Base-by-base conservation (phyloP, 2,888 invertebrate species). In the Clivina fossor region DNA sequence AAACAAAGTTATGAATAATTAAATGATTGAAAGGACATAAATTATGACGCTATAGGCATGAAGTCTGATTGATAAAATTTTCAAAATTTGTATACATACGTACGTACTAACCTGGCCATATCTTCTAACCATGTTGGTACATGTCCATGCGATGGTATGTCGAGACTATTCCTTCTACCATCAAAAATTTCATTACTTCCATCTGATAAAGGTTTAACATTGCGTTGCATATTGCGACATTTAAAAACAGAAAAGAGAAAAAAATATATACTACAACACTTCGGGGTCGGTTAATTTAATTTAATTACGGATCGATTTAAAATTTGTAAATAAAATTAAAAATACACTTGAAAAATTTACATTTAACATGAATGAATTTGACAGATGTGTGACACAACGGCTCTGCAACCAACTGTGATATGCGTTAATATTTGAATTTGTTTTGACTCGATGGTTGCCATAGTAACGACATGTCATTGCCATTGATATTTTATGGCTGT, bases 111-210 rank as follows among this genome's bases (percentile, higher is more conserved):
- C 74, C 69, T 67, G 3, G 72, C 69, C 60, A 74, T 69, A 46
- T 74, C 73, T 60, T 71, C 69, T 32, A 74, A 62, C 74, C 74
- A 74, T 63, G 70, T 69, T 19, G 74, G 74, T 41, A 74, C 30
- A 7, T 13, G 32, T 20, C 37, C 46, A 30, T 47, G 55, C 1
- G 47, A 24, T 3, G 55, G 30, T 8, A 55, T 19, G 30, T 54
- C 54, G 33, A 54, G 37, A 26, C 54, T 54, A 19, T 56, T 18
- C 59, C 61, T 33, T 61, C 60, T 51, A 56, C 60, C 41, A 33
- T 38, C 33, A 5, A 22, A 19, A 22, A 43, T 49, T 11, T 49
- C 24, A 4, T 32, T 37, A 35, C 22, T 28, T 22, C 22, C 48
- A 26, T 33, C 24, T 2, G 48, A n/a, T 37, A 37, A 48, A 22